A percentile compares a stretch with the other conserved stretches of the same genome.
Conservation (phyloP, 1,140 invertebrate genomes). For the Platyura marginata region DNA sequence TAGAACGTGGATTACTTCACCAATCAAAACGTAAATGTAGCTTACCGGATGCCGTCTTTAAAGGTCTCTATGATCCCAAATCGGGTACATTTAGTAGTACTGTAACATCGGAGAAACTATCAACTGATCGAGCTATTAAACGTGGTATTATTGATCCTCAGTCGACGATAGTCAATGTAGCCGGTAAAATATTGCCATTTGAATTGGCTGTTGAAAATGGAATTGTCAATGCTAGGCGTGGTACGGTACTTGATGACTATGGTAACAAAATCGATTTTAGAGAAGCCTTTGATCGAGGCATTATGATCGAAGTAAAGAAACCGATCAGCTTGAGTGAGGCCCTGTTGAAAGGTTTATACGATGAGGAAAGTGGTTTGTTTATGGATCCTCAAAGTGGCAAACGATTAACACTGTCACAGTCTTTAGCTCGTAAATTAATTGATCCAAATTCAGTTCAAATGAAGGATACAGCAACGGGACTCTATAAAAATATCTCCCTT, state of each 20-base stretch:
- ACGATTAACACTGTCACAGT: slow-evolving; percentile 52
- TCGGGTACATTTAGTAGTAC: slow-evolving; percentile 41
- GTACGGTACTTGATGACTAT: slow-evolving; percentile 39
- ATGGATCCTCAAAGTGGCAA: slow-evolving; percentile 60
- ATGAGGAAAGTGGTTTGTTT: slow-evolving; percentile 53
- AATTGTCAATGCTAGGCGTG: slow-evolving; percentile 56
- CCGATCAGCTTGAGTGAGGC: slow-evolving; percentile 72
- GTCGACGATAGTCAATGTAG: slow-evolving; percentile 54
- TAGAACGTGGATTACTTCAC: slow-evolving; percentile 61
- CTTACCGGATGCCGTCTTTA: slow-evolving; percentile 67
- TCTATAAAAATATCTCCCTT: slow-evolving; percentile 54
- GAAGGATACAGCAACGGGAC: slow-evolving; percentile 56
- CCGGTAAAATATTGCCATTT: slow-evolving; percentile 58
- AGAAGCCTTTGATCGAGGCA: slow-evolving; percentile 70
- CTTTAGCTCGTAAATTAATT: slow-evolving; percentile 52
- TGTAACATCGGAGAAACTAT: slow-evolving; percentile 47
- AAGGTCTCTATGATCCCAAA: slow-evolving; percentile 47
- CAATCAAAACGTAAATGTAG: slow-evolving; percentile 65
- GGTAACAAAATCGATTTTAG: slow-evolving; percentile 57
- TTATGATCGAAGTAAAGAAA: slow-evolving; percentile 58
- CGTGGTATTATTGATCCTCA: slow-evolving; percentile 63
- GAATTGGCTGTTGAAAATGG: slow-evolving; percentile 60
- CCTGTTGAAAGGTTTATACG: slow-evolving; percentile 62
- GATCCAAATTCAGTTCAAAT: slow-evolving; percentile 69
- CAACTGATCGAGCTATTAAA: slow-evolving; percentile 54